Percentiles rank a stretch among this genome's conserved stretches.
These are phyloP conservation scores for Circaetus cinerascens DNA, from an alignment of 2,113 vertebrate genomes.

Conservation along the genomic window DNA sequence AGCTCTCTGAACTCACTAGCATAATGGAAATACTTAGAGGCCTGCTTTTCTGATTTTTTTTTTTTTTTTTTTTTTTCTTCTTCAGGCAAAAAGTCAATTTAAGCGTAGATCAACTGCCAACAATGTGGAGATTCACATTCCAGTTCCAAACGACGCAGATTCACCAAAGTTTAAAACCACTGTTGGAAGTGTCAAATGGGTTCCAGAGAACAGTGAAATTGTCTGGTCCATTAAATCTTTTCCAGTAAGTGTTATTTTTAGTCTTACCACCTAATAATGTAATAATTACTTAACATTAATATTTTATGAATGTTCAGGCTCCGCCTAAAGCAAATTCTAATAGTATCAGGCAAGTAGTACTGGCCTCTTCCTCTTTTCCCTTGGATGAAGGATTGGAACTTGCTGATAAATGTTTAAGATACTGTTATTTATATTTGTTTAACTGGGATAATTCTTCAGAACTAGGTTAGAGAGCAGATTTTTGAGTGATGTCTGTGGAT, in stretches of 20 bases:
- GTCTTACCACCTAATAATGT: neutral
- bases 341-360: neutral
- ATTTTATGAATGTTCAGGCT: neutral
- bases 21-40: neutral
- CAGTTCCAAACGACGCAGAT: conserved; percentile 94
- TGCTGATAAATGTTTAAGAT: neutral
- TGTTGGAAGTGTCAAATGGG: conserved; percentile 97
- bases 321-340: neutral
- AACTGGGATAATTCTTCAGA: neutral
- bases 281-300: neutral
- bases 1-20: neutral
- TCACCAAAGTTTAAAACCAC: conserved; percentile 99
- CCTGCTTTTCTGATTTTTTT: neutral
- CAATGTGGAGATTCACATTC: conserved; percentile 99
- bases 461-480: neutral
- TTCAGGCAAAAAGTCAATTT: conserved; percentile 95
- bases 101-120: conserved; percentile 96
- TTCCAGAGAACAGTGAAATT: conserved; percentile 96
- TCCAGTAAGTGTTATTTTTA: conserved; percentile 78
- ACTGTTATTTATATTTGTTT: neutral
- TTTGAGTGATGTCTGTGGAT: neutral
- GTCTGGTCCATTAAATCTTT: conserved; percentile 99
- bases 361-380: neutral
- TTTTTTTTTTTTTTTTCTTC: neutral
- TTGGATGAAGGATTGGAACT: neutral